phyloP scores from a whole-genome alignment of 2,797 vertebrate species.

The Macropus fuliginosus region DNA sequence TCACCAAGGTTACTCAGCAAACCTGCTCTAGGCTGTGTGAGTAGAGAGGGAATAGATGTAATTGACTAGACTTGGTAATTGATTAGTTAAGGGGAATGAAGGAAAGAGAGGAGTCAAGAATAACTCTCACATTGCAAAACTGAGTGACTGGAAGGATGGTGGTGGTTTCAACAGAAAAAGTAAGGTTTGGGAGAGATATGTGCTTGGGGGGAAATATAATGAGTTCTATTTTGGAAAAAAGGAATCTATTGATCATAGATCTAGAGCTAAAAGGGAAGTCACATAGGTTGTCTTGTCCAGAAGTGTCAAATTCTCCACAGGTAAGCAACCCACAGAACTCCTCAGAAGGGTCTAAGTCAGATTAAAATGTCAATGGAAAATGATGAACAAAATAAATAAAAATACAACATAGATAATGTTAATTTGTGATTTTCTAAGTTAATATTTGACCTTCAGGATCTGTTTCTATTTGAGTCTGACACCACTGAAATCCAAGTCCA shows the following conservation, averaged over 20 bases:
- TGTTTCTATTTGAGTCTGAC: neutral
- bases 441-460: neutral
- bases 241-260: neutral
- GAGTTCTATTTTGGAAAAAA: neutral
- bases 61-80: neutral
- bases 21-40: neutral
- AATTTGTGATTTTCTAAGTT: neutral
- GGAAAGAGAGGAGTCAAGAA: neutral
- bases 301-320: neutral
- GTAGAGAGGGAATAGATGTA: neutral
- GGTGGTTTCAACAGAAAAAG: neutral
- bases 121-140: neutral
- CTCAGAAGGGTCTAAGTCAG: neutral
- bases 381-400: neutral
- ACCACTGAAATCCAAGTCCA: neutral
- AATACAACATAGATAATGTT: neutral
- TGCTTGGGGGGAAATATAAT: neutral
- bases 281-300: neutral
- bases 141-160: neutral
- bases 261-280: neutral
- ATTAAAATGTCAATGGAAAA: neutral
- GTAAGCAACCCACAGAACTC: neutral
- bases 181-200: neutral
- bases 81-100: neutral
- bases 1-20: neutral